These are phyloP conservation scores for Brachynemurus nebulosus DNA, from an alignment of 2,888 invertebrate species.

Conservation along the genomic window DNA sequence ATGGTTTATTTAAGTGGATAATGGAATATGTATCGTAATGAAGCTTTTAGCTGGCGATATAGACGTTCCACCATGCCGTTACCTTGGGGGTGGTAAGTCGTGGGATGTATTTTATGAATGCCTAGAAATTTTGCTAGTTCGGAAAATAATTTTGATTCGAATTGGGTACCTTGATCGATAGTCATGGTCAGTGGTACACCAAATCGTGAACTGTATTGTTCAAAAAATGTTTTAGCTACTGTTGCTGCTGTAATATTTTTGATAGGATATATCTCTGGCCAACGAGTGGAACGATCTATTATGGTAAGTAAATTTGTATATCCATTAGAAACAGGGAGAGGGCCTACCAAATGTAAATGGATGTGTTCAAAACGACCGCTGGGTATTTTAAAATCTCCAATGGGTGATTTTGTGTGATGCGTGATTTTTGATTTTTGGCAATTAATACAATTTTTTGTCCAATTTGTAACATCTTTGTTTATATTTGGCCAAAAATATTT, in stretches of 20 bases:
- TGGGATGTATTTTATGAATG: slow-evolving; percentile 13
- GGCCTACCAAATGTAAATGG: slow-evolving; percentile 4
- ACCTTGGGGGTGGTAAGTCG: slow-evolving; percentile 17
- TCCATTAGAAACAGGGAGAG: slow-evolving; percentile 4
- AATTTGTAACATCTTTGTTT: slow-evolving; percentile 10
- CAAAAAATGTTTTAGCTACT: slow-evolving; percentile 18
- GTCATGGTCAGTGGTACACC: slow-evolving; percentile 16
- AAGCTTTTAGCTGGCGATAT: slow-evolving; percentile 20
- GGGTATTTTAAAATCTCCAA: background rate
- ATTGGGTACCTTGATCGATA: slow-evolving; percentile 19
- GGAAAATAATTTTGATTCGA: slow-evolving; percentile 16
- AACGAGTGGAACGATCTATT: slow-evolving; percentile 18
- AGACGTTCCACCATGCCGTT: slow-evolving; percentile 22
- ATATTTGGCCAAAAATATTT: slow-evolving; percentile 20
- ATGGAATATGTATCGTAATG: slow-evolving; percentile 10
- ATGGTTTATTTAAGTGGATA: no score
- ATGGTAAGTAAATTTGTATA: slow-evolving; percentile 9
- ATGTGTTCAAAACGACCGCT: slow-evolving; percentile 11
- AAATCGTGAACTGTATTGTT: slow-evolving; percentile 19
- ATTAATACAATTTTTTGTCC: slow-evolving; percentile 15
- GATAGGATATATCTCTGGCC: slow-evolving; percentile 21
- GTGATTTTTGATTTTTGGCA: slow-evolving; percentile 17
- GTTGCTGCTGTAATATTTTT: slow-evolving; percentile 19
- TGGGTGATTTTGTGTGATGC: slow-evolving; percentile 11
- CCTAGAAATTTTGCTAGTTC: slow-evolving; percentile 13